Conservation (phyloP, 2,113 vertebrate genomes). For the Pavo muticus region DNA sequence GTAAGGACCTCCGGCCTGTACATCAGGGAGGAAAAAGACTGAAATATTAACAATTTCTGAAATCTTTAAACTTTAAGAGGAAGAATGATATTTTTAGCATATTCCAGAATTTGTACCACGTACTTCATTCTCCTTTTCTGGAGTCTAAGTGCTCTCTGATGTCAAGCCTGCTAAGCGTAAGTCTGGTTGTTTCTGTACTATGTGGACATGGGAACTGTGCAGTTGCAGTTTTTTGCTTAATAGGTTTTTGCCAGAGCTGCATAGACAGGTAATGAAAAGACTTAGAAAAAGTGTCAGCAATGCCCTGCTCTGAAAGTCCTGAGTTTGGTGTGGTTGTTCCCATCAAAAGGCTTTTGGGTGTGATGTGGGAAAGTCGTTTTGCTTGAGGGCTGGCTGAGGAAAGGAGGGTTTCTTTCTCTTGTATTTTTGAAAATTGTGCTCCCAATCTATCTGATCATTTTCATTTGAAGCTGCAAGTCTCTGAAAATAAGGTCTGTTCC, state of each 20-base stretch:
- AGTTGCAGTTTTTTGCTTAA: neutral
- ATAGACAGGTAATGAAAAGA: neutral
- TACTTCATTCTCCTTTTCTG: neutral
- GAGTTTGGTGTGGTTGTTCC: neutral
- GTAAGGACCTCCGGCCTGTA: neutral
- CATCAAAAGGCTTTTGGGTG: neutral
- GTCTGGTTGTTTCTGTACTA: neutral
- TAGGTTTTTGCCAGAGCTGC: neutral
- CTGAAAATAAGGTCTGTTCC: neutral
- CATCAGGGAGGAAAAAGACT: neutral
- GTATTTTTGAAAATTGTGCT: neutral
- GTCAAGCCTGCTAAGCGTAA: neutral
- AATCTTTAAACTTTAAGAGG: neutral
- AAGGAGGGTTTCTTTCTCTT: neutral
- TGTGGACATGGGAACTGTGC: neutral
- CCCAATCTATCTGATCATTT: neutral
- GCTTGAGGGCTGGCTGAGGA: neutral
- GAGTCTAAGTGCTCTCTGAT: neutral
- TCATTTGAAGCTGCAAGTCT: neutral
- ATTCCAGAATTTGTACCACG: neutral
- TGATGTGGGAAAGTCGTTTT: neutral
- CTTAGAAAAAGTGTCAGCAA: neutral
- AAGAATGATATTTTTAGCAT: neutral
- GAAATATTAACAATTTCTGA: neutral
- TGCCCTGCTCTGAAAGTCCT: neutral